Base-by-base conservation (phyloP, 1,140 invertebrate genomes). In the Heliothis subflexa region DNA sequence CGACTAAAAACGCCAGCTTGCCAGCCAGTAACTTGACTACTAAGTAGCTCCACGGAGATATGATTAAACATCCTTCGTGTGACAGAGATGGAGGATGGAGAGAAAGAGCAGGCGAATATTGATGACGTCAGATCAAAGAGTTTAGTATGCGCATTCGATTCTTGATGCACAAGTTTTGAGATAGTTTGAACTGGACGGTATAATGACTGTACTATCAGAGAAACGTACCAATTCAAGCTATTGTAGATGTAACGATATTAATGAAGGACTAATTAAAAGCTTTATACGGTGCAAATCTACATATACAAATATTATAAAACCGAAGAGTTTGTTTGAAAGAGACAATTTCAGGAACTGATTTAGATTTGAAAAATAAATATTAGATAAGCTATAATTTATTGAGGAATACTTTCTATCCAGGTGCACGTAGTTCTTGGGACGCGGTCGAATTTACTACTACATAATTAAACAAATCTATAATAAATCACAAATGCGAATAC, bases 1-100 rank as follows among this genome's bases (percentile, higher is more conserved):
- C 28, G 21, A 25, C 47, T 70, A 70, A 70, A 70, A 62, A 47
- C 73, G 59, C 33, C 73, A 75, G 73, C 57, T 62, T 28, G 73
- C 45, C 13, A 52, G 59, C 21, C 47, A 75, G 73, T 75, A 25
- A 74, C 40, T 61, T 25, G 59, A 61, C 73, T 75, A 75, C 50
- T 62, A 75, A 75, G 49, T 75, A 62, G 57, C 45, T 52, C 16
- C 33, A 33, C 25, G 52, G 49, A 62, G 61, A 64, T 75, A 78
- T 62, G 49, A 64, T 28, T 18, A 70, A 70, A 12, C 9, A 47
- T 70, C 66, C 47, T 16, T 70, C 13, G 66, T 18, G 47, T 12
- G 13, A 70, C 45, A 28, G 66, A 70, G 66, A 70, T 21, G 50
- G 66, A 25, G 13, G 13, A 7, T 10, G 12, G 47, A 28, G 7